These are phyloP conservation scores for Lacerta viridis DNA, from an alignment of 2,797 vertebrate species.

Conservation along the genomic window DNA sequence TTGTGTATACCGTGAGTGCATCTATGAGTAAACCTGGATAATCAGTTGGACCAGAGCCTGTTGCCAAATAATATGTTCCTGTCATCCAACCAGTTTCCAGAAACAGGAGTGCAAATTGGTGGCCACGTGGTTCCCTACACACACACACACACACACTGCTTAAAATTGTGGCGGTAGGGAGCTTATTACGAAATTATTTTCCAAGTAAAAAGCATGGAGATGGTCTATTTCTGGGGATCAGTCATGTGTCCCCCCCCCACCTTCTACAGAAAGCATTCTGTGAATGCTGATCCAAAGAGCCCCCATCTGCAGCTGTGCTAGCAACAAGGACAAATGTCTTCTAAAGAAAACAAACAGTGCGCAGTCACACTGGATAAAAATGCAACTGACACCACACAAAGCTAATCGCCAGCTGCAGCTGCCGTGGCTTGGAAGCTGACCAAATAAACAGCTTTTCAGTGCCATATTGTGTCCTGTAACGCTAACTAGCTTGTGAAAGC, in stretches of 20 bases:
- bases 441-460: conserved; percentile 56
- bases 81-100: neutral
- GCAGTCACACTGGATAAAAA: conserved; percentile 57
- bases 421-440: conserved; percentile 60
- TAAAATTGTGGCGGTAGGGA: neutral
- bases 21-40: neutral
- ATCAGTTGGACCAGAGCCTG: neutral
- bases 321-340: conserved; percentile 54
- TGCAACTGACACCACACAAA: conserved; percentile 51
- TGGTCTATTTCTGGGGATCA: neutral
- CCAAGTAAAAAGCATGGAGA: neutral
- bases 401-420: conserved; percentile 69
- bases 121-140: fast-evolving
- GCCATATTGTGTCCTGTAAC: conserved; percentile 45
- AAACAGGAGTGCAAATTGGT: neutral
- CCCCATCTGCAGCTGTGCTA: conserved; percentile 45
- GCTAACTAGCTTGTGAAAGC: conserved; percentile 53
- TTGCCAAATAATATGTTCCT: neutral
- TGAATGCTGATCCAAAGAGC: neutral
- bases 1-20: neutral
- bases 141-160: neutral
- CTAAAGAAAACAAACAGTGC: conserved; percentile 43
- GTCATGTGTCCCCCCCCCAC: neutral
- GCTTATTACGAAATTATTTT: fast-evolving
- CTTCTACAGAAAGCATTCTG: neutral